Conservation (phyloP, 1,140 invertebrate species). For the Drosophila mauritiana region DNA sequence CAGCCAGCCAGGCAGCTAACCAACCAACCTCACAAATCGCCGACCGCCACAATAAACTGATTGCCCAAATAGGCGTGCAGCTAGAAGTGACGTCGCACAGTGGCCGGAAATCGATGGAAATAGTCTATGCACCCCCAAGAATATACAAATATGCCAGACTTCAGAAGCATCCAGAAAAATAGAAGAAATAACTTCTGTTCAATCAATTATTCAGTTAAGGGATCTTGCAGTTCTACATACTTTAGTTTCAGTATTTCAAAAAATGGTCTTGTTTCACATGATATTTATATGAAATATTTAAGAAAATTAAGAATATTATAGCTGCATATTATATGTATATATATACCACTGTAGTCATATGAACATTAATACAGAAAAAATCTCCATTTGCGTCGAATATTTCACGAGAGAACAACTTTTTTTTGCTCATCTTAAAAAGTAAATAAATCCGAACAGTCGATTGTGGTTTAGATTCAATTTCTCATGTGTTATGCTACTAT, state of each 20-base stretch:
- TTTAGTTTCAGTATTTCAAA: too few species aligned
- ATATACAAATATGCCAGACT: too few species aligned
- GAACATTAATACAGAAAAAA: slow-evolving; percentile 3
- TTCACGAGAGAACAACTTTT: slow-evolving; percentile 3
- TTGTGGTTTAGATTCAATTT: not conserved
- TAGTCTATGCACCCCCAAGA: too few species aligned
- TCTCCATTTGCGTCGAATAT: not conserved
- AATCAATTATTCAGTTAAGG: too few species aligned
- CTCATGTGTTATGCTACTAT: not conserved
- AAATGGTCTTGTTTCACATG: too few species aligned
- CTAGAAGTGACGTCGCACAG: slow-evolving; percentile 55
- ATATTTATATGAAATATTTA: too few species aligned
- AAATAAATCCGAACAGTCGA: slow-evolving; percentile 1
- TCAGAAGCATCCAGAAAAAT: too few species aligned
- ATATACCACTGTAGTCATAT: not conserved
- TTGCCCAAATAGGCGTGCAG: slow-evolving; percentile 68
- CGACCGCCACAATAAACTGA: slow-evolving; percentile 33
- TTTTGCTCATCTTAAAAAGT: not conserved
- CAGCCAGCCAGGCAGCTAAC: slow-evolving; percentile 18
- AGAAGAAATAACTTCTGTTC: too few species aligned
- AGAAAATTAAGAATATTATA: too few species aligned
- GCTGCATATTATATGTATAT: too few species aligned
- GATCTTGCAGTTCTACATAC: too few species aligned
- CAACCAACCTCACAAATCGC: not conserved
- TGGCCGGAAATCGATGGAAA: not conserved